Base-by-base conservation (phyloP, 2,888 invertebrate genomes). In the Nipponacmea schrenckii region DNA sequence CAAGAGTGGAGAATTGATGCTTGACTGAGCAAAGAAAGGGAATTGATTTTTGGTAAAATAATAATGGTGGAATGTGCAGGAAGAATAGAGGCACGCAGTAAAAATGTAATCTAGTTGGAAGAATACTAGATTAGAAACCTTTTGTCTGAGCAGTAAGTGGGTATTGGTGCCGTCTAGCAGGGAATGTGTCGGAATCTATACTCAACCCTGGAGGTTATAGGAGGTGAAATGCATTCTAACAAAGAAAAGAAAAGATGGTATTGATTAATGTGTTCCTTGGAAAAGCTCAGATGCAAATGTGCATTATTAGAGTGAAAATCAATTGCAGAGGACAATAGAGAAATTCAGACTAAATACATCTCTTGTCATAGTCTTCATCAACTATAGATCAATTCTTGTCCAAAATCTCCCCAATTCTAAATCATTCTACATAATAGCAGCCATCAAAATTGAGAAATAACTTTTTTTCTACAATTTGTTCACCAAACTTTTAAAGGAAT, bases 301-400 rank as follows among this genome's bases (percentile, higher is more conserved):
- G 74, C 74, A 74, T 74, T 74, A 74, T 74, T 72, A 72, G 71
- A 64, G 66, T 62, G 64, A 74, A 72, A 74, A 74, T 74, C 74
- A 74, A 74, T 74, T 67, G 67, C 64, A 67, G 71, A 74, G 71
- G 71, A 74, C 71, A 39, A 39, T 39, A 39, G 74, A 64, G 48
- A 70, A 69, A 72, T 69, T 72, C 62, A 71, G 69, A 64, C 71
- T 72, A 67, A 71, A 72, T 74, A 69, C 72, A 64, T 72, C 69
- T 69, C 71, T 72, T 72, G 74, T 74, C 72, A 70, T 70, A 71
- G 67, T 69, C 39, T 72, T 74, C 74, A 74, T 74, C 74, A 74
- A 74, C 72, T 71, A 69, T 67, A 46, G 72, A 74, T 74, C 74
- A 74, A 74, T 74, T 69, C 68, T 67, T 65, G 64, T 39, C 69